Percentiles rank a stretch among this genome's conserved stretches.
Evolutionary conservation across 53 echinoderm and acorn worm species (phyloP).

Genomic region (Actinopyga echinites): DNA sequence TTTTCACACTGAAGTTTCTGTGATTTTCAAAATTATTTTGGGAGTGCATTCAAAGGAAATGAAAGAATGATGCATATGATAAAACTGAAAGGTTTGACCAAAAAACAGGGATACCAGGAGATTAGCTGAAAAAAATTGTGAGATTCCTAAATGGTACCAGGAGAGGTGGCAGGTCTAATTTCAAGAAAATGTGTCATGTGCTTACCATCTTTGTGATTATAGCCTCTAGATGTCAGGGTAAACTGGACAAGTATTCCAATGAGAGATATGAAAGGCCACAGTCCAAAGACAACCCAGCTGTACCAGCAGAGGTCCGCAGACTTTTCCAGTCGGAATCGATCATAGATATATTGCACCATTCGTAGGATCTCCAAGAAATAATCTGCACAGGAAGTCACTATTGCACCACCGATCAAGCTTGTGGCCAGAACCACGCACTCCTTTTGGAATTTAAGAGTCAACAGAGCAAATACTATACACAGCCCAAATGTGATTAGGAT

Average conservation of each 20-base stretch:
- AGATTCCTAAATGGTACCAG: no score
- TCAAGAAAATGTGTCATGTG: no score
- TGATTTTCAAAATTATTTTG: no score
- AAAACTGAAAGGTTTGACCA: no score
- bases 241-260: conserved; percentile 88
- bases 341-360: conserved; percentile 91
- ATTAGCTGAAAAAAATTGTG: no score
- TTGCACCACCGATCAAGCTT: conserved; percentile 80
- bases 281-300: conserved; percentile 90
- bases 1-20: no score
- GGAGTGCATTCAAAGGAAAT: no score
- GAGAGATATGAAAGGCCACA: conserved; percentile 81
- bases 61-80: no score
- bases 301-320: conserved; percentile 86
- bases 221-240: conserved; percentile 84
- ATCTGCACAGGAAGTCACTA: conserved; percentile 80
- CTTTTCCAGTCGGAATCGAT: conserved; percentile 69
- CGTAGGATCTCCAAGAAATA: conserved; percentile 91
- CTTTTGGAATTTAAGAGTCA: conserved; percentile 89
- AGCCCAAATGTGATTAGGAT: conserved; percentile 66
- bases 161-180: no score
- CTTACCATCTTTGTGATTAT: conserved; percentile 91
- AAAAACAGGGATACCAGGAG: no score
- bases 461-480: conserved; percentile 67
- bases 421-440: conserved; percentile 73